A percentile compares a stretch with the other conserved stretches of the same genome.
phyloP scores from a whole-genome alignment of 2,113 vertebrate genomes.

The Sula dactylatra region DNA sequence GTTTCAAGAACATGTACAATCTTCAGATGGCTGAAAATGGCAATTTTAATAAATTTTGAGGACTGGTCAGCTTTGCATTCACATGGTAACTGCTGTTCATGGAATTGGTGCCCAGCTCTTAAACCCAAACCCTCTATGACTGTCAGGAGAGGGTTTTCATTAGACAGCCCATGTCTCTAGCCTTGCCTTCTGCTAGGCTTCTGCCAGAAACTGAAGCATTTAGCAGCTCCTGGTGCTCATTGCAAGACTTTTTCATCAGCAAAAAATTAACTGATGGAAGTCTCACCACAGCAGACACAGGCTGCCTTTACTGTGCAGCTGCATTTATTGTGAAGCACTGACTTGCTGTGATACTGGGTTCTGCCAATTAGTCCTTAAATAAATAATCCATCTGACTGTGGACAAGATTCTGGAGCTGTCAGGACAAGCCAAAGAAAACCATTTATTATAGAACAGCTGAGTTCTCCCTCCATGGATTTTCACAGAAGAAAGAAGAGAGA shows the following conservation, averaged over 20 bases:
- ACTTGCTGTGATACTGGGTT: background rate
- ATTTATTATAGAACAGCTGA: background rate
- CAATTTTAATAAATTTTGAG: background rate
- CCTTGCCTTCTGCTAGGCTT: background rate
- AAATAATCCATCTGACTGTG: constrained; percentile 9
- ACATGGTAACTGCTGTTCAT: background rate
- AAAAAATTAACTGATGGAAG: constrained; percentile 18
- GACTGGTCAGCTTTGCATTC: background rate
- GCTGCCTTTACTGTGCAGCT: constrained; percentile 1
- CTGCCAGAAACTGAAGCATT: constrained; percentile 18
- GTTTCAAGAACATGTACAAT: background rate
- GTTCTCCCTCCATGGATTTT: background rate
- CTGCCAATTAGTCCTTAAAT: constrained; percentile 37
- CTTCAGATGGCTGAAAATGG: background rate
- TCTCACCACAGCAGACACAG: background rate
- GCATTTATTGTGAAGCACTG: constrained; percentile 10
- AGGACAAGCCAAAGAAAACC: background rate
- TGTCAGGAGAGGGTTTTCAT: background rate
- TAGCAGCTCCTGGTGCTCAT: background rate
- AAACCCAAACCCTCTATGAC: background rate
- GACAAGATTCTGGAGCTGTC: background rate
- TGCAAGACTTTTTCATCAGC: background rate
- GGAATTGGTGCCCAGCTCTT: background rate
- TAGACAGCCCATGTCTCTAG: background rate
- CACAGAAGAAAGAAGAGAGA: background rate